Base-by-base conservation (phyloP, 2,113 vertebrate genomes). In the Campylomormyrus tamandua region DNA sequence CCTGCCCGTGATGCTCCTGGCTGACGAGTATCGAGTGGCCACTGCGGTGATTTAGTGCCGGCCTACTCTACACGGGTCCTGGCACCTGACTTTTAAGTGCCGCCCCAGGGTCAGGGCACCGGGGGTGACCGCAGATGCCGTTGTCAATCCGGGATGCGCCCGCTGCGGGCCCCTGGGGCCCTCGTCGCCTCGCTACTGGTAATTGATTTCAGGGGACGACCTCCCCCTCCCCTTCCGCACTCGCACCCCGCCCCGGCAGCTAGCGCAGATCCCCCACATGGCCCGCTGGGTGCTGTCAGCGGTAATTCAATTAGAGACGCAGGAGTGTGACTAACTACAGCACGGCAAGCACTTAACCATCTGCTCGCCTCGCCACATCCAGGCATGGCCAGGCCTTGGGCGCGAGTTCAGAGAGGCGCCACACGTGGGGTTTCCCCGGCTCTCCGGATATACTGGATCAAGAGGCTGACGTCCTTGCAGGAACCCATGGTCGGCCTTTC, bases 251-350 rank as follows among this genome's bases (percentile, higher is more conserved):
- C 62, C 62, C 62, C 1, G 62, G n/a, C 24, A 92, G 90, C 92
- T 93, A 93, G 93, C 88, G 92, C 50, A 90, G 93, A 94, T 96
- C 95, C 94, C 92, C 95, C 95, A 96, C 95, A 92, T 95, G 95
- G 95, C 96, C 95, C 93, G 94, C 93, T 94, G 95, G 93, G 96
- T 91, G 94, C 95, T 98, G 96, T 97, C 96, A 97, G 96, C 96
- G 95, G 96, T 96, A 98, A 98, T 98, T 98, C 96, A 98, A 97
- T 98, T 98, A 97, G 96, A 95, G 96, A 95, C 94, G 94, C 95
- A 92, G 92, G 92, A 96, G 96, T 97, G 97, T 98, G 97, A 98
- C 96, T 96, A 97, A 98, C 92, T 93, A 91, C 90, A 85, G 91
- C 85, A 89, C 83, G 92, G 93, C 94, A 96, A 97, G 95, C 95